Percentiles rank a stretch among this genome's conserved stretches.
These are phyloP conservation scores for Bombus confusus DNA, from an alignment of 1,140 invertebrate genomes.

Conservation along the genomic window DNA sequence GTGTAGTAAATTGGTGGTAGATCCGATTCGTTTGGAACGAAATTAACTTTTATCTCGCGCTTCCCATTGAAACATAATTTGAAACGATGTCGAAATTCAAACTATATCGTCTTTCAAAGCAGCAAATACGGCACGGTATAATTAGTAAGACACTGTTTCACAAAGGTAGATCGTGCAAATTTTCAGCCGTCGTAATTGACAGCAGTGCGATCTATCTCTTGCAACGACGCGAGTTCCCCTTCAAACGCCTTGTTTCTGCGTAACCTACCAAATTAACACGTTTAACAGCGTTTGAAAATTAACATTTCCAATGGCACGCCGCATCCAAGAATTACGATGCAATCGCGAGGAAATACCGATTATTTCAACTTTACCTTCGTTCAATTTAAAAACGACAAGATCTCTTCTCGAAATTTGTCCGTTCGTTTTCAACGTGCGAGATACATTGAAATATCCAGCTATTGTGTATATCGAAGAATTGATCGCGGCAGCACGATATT, in stretches of 20 bases:
- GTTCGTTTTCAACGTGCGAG: no score
- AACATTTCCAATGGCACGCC: background rate
- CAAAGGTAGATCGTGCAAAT: background rate
- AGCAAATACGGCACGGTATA: background rate
- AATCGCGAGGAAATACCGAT: no score
- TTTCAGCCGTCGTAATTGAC: background rate
- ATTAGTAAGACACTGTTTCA: background rate
- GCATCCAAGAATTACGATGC: no score
- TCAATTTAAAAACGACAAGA: no score
- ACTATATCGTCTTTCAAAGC: background rate
- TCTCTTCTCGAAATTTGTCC: no score
- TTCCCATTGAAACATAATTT: background rate
- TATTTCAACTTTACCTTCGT: no score
- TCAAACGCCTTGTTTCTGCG: background rate
- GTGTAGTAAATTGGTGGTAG: no score
- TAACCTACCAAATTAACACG: background rate
- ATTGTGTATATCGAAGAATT: no score
- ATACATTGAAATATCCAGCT: no score
- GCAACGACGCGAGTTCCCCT: background rate
- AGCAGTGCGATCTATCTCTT: background rate
- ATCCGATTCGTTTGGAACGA: no score
- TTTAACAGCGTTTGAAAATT: background rate
- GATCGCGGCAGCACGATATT: no score
- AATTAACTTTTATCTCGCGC: background rate
- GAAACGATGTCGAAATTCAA: background rate